Percentiles rank a stretch among this genome's conserved stretches.
These are phyloP conservation scores for Heterotis niloticus DNA, from an alignment of 2,113 vertebrate species.

Conservation along the genomic window DNA sequence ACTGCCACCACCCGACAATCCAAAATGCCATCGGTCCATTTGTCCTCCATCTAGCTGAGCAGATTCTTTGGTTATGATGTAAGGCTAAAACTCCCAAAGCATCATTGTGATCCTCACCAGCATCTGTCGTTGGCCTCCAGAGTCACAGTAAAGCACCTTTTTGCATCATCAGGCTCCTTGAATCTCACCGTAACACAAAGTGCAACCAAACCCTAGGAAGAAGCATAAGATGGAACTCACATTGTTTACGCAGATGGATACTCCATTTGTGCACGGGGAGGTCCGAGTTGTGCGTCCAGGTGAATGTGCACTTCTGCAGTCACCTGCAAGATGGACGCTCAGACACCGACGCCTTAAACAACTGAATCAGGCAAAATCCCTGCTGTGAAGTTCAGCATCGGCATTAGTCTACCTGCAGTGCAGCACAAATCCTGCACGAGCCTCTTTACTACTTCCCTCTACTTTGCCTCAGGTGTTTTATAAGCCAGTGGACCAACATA, in stretches of 20 bases:
- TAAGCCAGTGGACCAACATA: too few species aligned
- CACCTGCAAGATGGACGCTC: not conserved
- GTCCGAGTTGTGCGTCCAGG: not conserved
- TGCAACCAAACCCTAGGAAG: not conserved
- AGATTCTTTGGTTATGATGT: constrained; percentile 69
- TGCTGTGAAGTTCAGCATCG: too few species aligned
- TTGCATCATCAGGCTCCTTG: not conserved
- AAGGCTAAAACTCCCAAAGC: constrained; percentile 55
- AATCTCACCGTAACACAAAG: not conserved
- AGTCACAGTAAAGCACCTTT: not conserved
- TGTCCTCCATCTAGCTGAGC: constrained; percentile 48
- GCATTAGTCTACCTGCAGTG: too few species aligned
- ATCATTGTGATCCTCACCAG: constrained; percentile 35
- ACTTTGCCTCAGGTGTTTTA: too few species aligned
- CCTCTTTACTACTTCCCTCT: too few species aligned
- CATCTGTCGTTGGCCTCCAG: constrained; percentile 48
- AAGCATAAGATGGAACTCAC: not conserved
- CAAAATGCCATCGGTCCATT: constrained; percentile 35
- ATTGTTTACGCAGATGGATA: not conserved
- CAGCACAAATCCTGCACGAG: too few species aligned
- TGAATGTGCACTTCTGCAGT: not conserved
- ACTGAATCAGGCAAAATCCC: too few species aligned
- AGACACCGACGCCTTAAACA: too few species aligned
- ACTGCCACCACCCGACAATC: not conserved
- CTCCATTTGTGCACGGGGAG: not conserved